phyloP scores from a whole-genome alignment of 2,113 vertebrate species.

The Oenanthe oenanthe region DNA sequence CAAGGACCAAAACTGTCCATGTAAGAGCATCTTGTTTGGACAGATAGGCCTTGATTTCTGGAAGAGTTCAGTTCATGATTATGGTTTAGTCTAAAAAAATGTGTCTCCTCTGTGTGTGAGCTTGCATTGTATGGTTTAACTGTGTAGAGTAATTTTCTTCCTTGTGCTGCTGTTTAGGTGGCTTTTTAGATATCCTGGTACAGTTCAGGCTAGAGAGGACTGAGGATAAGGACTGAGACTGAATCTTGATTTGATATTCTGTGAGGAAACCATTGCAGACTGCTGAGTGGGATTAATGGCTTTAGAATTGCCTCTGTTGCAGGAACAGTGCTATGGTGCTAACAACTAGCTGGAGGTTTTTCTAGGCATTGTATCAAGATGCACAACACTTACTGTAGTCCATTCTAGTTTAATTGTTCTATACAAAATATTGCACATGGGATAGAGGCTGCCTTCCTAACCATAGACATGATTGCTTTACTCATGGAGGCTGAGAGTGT shows the following conservation, averaged over 20 bases:
- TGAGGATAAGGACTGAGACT: not conserved
- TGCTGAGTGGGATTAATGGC: not conserved
- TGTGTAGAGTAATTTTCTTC: not conserved
- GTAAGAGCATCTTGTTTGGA: not conserved
- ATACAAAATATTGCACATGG: not conserved
- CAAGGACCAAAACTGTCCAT: not conserved
- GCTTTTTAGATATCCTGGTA: not conserved
- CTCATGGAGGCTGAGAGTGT: not conserved
- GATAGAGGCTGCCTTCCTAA: not conserved
- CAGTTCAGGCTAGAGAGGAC: not conserved
- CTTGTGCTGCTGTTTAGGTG: not conserved
- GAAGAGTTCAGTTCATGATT: not conserved
- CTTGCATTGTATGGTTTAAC: not conserved
- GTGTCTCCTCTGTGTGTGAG: not conserved
- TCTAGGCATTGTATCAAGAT: not conserved
- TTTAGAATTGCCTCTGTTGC: not conserved
- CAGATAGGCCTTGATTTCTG: not conserved
- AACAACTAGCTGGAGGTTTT: not conserved
- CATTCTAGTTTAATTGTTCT: not conserved
- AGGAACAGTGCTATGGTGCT: not conserved
- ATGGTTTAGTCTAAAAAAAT: not conserved
- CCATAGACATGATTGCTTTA: not conserved
- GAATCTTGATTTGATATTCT: not conserved
- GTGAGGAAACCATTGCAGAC: not conserved
- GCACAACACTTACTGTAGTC: not conserved